These are phyloP conservation scores for Clarias fuscus DNA, from an alignment of 2,797 vertebrate species.

Conservation along the genomic window DNA sequence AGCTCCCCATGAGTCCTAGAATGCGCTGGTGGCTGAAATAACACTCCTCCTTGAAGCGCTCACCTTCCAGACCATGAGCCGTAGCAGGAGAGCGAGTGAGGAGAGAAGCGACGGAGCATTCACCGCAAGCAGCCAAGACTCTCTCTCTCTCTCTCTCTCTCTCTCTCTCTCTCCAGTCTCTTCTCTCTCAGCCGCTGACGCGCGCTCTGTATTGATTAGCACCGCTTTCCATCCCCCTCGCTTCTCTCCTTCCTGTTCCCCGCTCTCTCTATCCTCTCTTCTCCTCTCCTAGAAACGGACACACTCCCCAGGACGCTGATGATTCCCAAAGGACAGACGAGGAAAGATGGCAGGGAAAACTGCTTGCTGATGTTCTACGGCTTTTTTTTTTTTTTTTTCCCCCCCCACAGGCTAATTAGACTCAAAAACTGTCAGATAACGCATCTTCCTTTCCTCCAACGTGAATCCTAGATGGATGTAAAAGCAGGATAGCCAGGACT, in stretches of 20 bases:
- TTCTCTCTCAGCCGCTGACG: conserved; percentile 61
- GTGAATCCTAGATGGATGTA: conserved; percentile 57
- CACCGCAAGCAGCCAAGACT: conserved; percentile 58
- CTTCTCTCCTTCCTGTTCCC: conserved; percentile 56
- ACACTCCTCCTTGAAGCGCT: conserved; percentile 38
- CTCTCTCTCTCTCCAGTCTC: conserved; percentile 65
- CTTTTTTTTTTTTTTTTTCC: conserved; percentile 40
- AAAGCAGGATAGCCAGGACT: conserved; percentile 59
- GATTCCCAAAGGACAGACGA: conserved; percentile 38
- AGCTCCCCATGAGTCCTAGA: conserved; percentile 63
- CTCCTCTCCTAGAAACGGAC: conserved; percentile 49
- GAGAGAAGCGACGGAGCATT: conserved; percentile 58
- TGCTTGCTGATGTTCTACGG: conserved; percentile 48
- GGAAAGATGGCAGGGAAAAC: conserved; percentile 31
- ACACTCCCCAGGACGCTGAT: conserved; percentile 59
- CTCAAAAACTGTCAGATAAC: conserved; percentile 43
- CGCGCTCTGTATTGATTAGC: conserved; percentile 61
- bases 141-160: conserved; percentile 49
- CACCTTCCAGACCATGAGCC: conserved; percentile 25
- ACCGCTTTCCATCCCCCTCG: conserved; percentile 69
- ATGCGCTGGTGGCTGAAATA: conserved; percentile 51
- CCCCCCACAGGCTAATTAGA: conserved; percentile 64
- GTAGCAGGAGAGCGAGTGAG: conserved; percentile 37
- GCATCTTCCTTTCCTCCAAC: conserved; percentile 47
- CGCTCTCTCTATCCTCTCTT: conserved; percentile 39